Evolutionary conservation across 2,113 vertebrate species (phyloP).

Genomic region (Charina bottae): DNA sequence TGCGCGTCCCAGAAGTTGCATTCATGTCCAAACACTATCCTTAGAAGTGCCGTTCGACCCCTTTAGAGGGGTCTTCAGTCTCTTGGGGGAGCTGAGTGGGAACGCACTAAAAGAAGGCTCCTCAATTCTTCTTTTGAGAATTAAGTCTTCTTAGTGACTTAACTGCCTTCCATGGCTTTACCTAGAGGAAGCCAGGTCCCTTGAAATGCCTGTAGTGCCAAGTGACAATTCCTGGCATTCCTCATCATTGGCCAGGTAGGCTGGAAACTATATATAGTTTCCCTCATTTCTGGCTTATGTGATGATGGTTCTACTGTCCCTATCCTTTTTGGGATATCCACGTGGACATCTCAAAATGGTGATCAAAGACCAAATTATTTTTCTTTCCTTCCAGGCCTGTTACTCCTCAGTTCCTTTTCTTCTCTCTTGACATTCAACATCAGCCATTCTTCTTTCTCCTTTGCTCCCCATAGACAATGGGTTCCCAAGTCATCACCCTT

Average conservation of each 20-base stretch:
- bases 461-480: not conserved
- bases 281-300: not conserved
- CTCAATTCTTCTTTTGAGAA: not conserved
- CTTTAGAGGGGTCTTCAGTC: slow-evolving; percentile 22
- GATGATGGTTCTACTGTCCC: not conserved
- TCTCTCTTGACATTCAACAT: too few species aligned
- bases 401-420: not conserved
- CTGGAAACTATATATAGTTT: too few species aligned
- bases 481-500: not conserved
- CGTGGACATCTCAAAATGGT: not conserved
- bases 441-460: not conserved
- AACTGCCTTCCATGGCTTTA: not conserved
- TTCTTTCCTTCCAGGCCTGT: not conserved
- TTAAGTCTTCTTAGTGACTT: not conserved
- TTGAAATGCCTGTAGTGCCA: too few species aligned
- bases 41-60: slow-evolving; percentile 52
- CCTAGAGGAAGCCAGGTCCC: too few species aligned
- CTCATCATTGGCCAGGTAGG: too few species aligned
- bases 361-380: not conserved
- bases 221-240: too few species aligned
- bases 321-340: not conserved
- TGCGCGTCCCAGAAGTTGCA: slow-evolving; percentile 52
- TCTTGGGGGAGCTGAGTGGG: slow-evolving; percentile 26
- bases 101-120: not conserved
- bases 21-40: slow-evolving; percentile 44